Percentiles rank a stretch among this genome's conserved stretches.
phyloP scores from a whole-genome alignment of 1,140 invertebrate species.

The Drosophila kohkoa region DNA sequence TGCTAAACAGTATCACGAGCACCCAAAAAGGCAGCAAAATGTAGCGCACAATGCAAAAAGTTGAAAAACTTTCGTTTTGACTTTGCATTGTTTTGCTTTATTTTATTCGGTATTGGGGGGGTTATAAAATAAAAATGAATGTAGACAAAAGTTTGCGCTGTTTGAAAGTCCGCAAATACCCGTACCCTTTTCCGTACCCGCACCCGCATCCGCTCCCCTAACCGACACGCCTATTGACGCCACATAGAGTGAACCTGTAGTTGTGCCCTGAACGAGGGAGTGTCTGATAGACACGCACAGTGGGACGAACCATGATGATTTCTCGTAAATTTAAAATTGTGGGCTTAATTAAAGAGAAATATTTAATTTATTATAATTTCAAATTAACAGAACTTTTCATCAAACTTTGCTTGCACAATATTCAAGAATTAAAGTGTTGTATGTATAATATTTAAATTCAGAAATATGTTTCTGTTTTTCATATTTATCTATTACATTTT shows the following conservation, averaged over 20 bases:
- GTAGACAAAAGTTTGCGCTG: slow-evolving; percentile 62
- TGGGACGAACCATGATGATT: neutral
- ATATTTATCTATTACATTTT: no score
- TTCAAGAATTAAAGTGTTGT: no score
- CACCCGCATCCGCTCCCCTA: neutral
- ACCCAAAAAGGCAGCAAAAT: slow-evolving; percentile 34
- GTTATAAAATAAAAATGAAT: slow-evolving; percentile 79
- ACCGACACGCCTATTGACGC: slow-evolving; percentile 49
- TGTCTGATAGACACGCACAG: slow-evolving; percentile 13
- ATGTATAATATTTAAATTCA: no score
- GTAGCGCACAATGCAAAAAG: slow-evolving; percentile 58
- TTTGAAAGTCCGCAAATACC: slow-evolving; percentile 68
- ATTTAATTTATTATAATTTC: no score
- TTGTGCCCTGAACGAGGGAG: neutral
- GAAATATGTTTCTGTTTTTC: no score
- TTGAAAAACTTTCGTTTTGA: slow-evolving; percentile 70
- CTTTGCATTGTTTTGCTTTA: slow-evolving; percentile 63
- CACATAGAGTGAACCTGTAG: slow-evolving; percentile 4
- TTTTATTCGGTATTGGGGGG: slow-evolving; percentile 70
- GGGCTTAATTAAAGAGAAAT: no score
- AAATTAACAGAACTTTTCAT: no score
- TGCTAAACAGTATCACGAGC: slow-evolving; percentile 57
- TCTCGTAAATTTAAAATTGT: no score
- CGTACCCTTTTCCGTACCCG: slow-evolving; percentile 6
- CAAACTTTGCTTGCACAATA: no score